Conservation (phyloP, 2,113 vertebrate species). For the Phalacrocorax brasilianus region DNA sequence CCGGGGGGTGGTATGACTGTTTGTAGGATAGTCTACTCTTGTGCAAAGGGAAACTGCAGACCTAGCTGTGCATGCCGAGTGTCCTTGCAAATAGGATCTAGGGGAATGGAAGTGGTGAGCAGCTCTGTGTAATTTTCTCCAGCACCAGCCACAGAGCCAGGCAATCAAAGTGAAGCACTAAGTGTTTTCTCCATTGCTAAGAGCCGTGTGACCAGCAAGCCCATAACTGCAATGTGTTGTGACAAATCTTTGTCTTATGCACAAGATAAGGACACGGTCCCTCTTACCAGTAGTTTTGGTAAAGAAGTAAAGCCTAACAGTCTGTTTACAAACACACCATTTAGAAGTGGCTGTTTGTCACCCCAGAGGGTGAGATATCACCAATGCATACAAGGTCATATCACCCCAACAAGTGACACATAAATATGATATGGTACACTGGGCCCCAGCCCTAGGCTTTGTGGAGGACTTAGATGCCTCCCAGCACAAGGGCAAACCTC, state of each 20-base stretch:
- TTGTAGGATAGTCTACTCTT: not conserved
- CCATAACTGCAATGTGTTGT: not conserved
- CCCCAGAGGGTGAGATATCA: accelerated
- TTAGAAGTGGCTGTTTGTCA: not conserved
- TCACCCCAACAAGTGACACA: not conserved
- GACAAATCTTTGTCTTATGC: not conserved
- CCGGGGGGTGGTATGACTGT: not conserved
- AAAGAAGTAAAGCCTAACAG: not conserved
- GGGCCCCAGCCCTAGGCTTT: not conserved
- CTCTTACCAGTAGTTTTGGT: not conserved
- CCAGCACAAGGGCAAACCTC: not conserved
- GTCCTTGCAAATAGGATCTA: not conserved
- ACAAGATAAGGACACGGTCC: not conserved
- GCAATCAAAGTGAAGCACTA: not conserved
- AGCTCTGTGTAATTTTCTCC: not conserved
- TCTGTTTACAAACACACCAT: not conserved
- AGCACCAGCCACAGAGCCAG: not conserved
- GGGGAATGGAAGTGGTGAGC: not conserved
- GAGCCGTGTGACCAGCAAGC: not conserved
- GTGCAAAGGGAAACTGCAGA: not conserved
- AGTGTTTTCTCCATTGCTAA: accelerated
- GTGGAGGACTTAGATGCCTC: not conserved
- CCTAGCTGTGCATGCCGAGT: not conserved
- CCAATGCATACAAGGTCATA: accelerated
- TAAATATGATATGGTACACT: accelerated